Conservation (phyloP, 2,888 invertebrate species). For the Arge pagana region DNA sequence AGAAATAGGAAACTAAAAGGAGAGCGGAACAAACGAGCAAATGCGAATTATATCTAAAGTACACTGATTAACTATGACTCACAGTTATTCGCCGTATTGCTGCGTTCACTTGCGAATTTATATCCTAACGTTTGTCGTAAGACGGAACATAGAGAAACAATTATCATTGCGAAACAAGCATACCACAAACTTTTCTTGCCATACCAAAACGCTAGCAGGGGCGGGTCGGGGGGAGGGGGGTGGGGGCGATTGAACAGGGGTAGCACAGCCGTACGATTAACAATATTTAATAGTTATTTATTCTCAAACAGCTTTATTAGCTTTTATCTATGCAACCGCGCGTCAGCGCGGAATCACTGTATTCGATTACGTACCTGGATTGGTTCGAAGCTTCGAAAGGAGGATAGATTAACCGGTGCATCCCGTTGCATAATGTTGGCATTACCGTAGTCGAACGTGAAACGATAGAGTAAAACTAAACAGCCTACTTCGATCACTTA, state of each 20-base stretch:
- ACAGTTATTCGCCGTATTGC: constrained; percentile 42
- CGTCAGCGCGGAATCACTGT: constrained; percentile 1
- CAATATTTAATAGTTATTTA: constrained; percentile 40
- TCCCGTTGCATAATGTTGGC: too few relatives aligned
- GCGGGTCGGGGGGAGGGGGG: too few relatives aligned
- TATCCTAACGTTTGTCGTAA: background rate
- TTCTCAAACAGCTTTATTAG: constrained; percentile 39
- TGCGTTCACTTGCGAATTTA: constrained; percentile 37
- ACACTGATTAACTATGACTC: constrained; percentile 26
- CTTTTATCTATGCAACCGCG: constrained; percentile 31
- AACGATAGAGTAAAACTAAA: too few relatives aligned
- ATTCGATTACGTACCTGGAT: constrained; percentile 4
- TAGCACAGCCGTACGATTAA: constrained; percentile 13
- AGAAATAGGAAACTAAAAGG: too few relatives aligned
- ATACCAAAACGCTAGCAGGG: constrained; percentile 53
- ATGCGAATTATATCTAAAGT: constrained; percentile 14
- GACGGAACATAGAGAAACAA: background rate
- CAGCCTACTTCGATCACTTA: too few relatives aligned
- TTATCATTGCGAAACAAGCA: background rate
- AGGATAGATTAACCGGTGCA: too few relatives aligned
- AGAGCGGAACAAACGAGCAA: too few relatives aligned
- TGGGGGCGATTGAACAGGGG: background rate
- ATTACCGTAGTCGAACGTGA: too few relatives aligned
- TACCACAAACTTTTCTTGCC: constrained; percentile 44
- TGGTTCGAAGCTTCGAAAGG: too few relatives aligned